These are phyloP conservation scores for Coracopsis vasa DNA, from an alignment of 2,113 vertebrate genomes.

Conservation along the genomic window DNA sequence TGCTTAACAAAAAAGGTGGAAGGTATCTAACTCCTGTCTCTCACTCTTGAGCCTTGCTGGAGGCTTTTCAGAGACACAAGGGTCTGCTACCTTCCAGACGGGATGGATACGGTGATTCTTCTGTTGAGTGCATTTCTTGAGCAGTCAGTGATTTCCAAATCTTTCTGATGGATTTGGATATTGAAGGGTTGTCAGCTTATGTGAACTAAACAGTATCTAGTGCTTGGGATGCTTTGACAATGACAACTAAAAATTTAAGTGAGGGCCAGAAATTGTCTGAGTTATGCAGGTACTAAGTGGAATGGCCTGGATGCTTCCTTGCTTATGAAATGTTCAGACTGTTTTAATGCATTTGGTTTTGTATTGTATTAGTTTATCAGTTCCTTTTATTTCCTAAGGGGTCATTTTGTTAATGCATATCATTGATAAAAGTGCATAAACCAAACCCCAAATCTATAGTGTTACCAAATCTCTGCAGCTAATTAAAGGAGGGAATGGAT, in stretches of 20 bases:
- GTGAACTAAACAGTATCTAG: background rate
- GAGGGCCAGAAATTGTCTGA: background rate
- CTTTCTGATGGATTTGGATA: background rate
- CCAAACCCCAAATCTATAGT: background rate
- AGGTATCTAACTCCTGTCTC: background rate
- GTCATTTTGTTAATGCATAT: background rate
- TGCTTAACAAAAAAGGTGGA: background rate
- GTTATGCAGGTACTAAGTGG: background rate
- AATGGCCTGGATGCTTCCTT: background rate
- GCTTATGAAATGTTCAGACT: background rate
- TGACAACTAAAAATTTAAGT: background rate
- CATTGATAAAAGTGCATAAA: background rate
- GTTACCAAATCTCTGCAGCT: background rate
- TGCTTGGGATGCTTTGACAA: background rate
- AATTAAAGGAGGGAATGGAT: background rate
- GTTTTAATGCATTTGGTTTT: background rate
- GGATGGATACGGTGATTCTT: background rate
- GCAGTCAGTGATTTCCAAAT: background rate
- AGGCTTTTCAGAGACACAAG: background rate
- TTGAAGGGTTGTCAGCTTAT: background rate
- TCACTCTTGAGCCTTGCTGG: fast-evolving
- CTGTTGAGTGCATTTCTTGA: background rate
- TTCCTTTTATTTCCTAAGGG: background rate
- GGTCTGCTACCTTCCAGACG: background rate
- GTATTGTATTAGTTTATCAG: background rate